Conservation (phyloP, 2,113 vertebrate genomes). For the Rhineura floridana region DNA sequence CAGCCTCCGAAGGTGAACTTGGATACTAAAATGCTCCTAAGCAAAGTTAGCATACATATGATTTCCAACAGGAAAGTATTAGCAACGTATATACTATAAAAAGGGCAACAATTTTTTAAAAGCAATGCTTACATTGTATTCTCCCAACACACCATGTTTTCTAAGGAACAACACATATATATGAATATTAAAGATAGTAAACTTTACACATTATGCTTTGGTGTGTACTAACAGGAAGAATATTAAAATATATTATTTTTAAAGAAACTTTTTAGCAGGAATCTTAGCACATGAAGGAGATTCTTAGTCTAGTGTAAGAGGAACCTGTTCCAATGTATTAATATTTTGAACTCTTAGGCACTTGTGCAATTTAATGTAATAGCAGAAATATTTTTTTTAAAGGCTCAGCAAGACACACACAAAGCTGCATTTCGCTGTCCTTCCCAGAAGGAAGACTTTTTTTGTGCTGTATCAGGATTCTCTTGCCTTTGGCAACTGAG, state of each 20-base stretch:
- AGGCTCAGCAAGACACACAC: neutral
- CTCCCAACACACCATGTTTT: neutral
- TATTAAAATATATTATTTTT: neutral
- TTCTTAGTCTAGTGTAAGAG: neutral
- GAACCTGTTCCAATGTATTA: neutral
- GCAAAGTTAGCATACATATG: neutral
- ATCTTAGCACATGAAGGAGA: neutral
- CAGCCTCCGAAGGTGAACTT: neutral
- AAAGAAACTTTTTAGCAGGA: neutral
- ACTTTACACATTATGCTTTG: too few relatives aligned
- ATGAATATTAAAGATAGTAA: neutral
- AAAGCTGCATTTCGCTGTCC: conserved; percentile 13
- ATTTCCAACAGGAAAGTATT: neutral
- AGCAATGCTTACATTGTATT: neutral
- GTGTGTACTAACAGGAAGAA: too few relatives aligned
- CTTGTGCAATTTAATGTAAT: too few relatives aligned
- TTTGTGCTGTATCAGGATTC: conserved; percentile 48
- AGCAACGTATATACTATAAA: neutral
- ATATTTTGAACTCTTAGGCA: neutral
- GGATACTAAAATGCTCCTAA: neutral
- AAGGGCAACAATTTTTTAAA: neutral
- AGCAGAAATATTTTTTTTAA: neutral
- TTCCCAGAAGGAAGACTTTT: conserved; percentile 23
- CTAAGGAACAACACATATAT: neutral
- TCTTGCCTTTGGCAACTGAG: conserved; percentile 12